Percentiles rank a stretch among this genome's conserved stretches.
Evolutionary conservation across 2,888 invertebrate species (phyloP).

Genomic region (Patella depressa): DNA sequence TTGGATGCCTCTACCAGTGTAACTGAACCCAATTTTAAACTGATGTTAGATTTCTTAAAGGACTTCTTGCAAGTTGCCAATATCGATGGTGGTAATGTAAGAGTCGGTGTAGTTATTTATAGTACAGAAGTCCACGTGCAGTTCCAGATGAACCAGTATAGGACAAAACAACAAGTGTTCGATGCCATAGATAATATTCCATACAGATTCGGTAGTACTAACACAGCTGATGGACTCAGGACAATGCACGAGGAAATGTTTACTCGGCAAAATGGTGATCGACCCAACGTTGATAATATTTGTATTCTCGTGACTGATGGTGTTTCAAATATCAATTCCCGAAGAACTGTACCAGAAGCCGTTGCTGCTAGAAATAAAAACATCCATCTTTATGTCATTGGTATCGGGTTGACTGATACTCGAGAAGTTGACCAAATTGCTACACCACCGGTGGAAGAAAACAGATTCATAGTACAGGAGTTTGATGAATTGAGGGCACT

Average conservation of each 20-base stretch:
- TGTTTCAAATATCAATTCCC: slow-evolving; percentile 56
- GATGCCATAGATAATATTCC: slow-evolving; percentile 46
- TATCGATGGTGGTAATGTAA: slow-evolving; percentile 35
- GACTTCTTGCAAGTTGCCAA: slow-evolving; percentile 50
- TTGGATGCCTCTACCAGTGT: slow-evolving; percentile 62
- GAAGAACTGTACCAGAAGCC: slow-evolving; percentile 51
- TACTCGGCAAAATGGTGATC: slow-evolving; percentile 45
- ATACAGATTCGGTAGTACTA: slow-evolving; percentile 56
- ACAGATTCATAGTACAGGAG: slow-evolving; percentile 40
- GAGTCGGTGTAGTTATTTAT: slow-evolving; percentile 36
- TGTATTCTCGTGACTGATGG: slow-evolving; percentile 57
- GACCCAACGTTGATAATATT: slow-evolving; percentile 49
- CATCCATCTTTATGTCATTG: slow-evolving; percentile 37
- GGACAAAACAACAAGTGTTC: slow-evolving; percentile 40
- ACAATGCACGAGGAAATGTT: slow-evolving; percentile 49
- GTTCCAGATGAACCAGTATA: slow-evolving; percentile 51
- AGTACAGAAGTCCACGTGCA: slow-evolving; percentile 42
- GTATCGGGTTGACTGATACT: slow-evolving; percentile 39
- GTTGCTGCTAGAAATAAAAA: slow-evolving; percentile 26
- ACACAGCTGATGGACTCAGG: slow-evolving; percentile 55
- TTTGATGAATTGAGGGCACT: slow-evolving; percentile 38
- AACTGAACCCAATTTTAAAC: slow-evolving; percentile 44
- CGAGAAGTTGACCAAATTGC: slow-evolving; percentile 47
- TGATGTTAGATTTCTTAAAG: slow-evolving; percentile 50
- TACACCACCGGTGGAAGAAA: slow-evolving; percentile 38